These are phyloP conservation scores for Callyntrura guangdongensis DNA, from an alignment of 2,888 invertebrate species.

Conservation along the genomic window DNA sequence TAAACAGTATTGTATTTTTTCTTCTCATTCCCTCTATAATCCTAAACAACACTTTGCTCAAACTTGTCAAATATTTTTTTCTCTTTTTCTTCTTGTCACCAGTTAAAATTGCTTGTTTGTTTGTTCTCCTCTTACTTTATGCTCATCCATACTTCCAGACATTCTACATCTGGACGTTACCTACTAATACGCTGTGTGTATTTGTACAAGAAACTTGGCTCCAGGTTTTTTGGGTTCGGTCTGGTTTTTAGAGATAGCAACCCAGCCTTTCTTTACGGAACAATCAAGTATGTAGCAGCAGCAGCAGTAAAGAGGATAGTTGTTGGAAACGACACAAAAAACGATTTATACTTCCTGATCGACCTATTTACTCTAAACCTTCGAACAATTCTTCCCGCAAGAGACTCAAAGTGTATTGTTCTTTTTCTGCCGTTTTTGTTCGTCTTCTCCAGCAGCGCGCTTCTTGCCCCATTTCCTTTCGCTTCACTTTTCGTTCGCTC, in stretches of 20 bases:
- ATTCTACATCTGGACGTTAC: not conserved
- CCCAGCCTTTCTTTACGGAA: not conserved
- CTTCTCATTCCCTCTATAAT: not conserved
- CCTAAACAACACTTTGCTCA: not conserved
- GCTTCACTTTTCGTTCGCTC: not conserved
- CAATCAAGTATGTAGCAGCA: not conserved
- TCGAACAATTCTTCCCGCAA: not conserved
- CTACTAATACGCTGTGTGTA: not conserved
- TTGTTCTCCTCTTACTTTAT: not conserved
- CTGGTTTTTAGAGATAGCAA: slow-evolving; percentile 61
- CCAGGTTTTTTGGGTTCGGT: not conserved
- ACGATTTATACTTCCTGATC: slow-evolving; percentile 72
- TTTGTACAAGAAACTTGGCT: slow-evolving; percentile 27
- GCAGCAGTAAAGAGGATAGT: not conserved
- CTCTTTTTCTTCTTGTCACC: not conserved
- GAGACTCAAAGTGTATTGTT: slow-evolving; percentile 4
- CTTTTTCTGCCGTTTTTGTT: not conserved
- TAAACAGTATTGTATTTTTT: slow-evolving; percentile 51
- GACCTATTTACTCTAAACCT: slow-evolving; percentile 60
- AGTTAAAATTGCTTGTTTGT: slow-evolving; percentile 9
- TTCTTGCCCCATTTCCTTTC: slow-evolving; percentile 54
- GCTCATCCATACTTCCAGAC: not conserved
- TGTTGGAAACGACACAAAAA: slow-evolving; percentile 55
- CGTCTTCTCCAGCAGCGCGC: not conserved
- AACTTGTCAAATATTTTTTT: not conserved